phyloP scores from a whole-genome alignment of 2,113 vertebrate genomes.

The Okapia johnstoni region DNA sequence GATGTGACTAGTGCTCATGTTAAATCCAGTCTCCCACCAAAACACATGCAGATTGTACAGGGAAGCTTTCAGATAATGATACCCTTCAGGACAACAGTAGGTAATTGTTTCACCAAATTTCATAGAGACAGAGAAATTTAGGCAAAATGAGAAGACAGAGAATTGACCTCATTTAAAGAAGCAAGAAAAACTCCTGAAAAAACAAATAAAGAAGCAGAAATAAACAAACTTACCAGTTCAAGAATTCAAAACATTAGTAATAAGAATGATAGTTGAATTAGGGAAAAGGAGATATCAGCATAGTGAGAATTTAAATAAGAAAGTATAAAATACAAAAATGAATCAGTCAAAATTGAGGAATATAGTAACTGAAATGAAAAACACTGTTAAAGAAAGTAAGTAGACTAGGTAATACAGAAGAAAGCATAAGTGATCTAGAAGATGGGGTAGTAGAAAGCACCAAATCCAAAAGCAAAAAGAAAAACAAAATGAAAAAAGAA shows the following conservation, averaged over 20 bases:
- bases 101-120: background rate
- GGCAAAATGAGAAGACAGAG: background rate
- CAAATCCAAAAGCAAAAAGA: background rate
- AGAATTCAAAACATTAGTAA: background rate
- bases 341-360: background rate
- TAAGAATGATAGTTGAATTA: background rate
- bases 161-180: background rate
- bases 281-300: background rate
- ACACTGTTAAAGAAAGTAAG: background rate
- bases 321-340: background rate
- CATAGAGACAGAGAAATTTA: background rate
- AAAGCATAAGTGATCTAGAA: background rate
- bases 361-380: background rate
- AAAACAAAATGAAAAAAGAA: background rate
- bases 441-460: background rate
- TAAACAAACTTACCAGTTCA: background rate
- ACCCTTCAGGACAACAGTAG: background rate
- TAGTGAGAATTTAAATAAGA: background rate
- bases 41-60: background rate
- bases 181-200: background rate
- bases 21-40: background rate
- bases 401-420: background rate
- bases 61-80: background rate
- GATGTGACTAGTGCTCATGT: background rate
- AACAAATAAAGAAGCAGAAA: background rate